These are phyloP conservation scores for Vireo griseus DNA, from an alignment of 2,797 vertebrate species.

Conservation along the genomic window DNA sequence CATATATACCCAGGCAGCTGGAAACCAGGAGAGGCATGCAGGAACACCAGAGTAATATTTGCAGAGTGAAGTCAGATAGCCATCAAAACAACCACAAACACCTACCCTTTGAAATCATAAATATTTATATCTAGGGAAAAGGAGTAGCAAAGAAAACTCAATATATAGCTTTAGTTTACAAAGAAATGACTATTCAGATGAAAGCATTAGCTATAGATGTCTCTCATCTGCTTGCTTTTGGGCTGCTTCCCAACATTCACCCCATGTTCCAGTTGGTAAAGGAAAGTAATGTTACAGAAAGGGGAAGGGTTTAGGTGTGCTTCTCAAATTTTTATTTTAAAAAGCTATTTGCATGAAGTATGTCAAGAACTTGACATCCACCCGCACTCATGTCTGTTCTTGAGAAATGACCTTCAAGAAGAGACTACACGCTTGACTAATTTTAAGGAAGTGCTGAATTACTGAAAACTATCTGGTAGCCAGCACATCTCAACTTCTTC, in stretches of 20 bases:
- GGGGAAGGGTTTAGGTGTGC: background rate
- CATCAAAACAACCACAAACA: background rate
- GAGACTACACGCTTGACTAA: conserved; percentile 23
- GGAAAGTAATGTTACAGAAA: background rate
- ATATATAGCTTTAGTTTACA: background rate
- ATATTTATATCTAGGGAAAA: background rate
- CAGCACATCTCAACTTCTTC: background rate
- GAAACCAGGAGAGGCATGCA: background rate
- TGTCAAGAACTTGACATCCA: conserved; percentile 29
- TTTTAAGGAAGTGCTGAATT: conserved; percentile 72
- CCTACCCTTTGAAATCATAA: background rate
- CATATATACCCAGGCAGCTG: background rate
- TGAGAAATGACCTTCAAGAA: conserved; percentile 52
- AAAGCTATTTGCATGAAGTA: conserved; percentile 43
- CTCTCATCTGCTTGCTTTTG: background rate
- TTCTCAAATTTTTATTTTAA: conserved; percentile 53
- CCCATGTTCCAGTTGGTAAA: background rate
- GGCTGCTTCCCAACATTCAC: background rate
- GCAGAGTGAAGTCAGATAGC: background rate
- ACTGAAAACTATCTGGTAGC: conserved; percentile 28
- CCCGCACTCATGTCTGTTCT: conserved; percentile 15
- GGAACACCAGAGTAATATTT: background rate
- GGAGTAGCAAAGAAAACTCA: background rate
- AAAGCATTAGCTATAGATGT: background rate
- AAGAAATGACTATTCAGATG: background rate